phyloP scores from a whole-genome alignment of 2,797 vertebrate genomes.

The Crax fasciolata region DNA sequence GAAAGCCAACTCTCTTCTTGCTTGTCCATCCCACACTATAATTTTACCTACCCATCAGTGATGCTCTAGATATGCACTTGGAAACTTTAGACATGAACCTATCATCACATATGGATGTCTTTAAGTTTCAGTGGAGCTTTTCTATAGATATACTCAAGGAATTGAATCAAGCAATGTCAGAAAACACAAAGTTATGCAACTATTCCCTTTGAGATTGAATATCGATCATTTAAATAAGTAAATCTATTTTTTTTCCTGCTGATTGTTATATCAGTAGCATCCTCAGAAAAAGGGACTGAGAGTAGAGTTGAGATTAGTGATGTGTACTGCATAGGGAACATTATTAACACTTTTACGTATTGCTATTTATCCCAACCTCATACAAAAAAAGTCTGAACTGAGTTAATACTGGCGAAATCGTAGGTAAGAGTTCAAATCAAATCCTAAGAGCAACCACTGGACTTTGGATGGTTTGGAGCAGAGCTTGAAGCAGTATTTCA shows the following conservation, averaged over 20 bases:
- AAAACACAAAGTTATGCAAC: background rate
- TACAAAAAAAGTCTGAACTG: background rate
- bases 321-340: background rate
- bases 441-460: background rate
- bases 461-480: constrained; percentile 3
- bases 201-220: background rate
- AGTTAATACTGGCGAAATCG: background rate
- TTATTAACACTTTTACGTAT: background rate
- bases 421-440: background rate
- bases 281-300: background rate
- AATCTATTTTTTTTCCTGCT: background rate
- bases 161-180: background rate
- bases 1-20: background rate
- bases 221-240: background rate
- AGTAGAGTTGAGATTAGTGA: background rate
- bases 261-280: background rate
- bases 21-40: background rate
- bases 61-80: background rate
- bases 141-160: background rate
- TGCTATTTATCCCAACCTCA: background rate
- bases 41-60: background rate
- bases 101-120: background rate
- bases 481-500: constrained; percentile 25
- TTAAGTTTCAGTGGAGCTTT: background rate
- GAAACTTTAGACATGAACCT: background rate